These are phyloP conservation scores for Tiliacea citrago DNA, from an alignment of 2,888 invertebrate species.

Conservation along the genomic window DNA sequence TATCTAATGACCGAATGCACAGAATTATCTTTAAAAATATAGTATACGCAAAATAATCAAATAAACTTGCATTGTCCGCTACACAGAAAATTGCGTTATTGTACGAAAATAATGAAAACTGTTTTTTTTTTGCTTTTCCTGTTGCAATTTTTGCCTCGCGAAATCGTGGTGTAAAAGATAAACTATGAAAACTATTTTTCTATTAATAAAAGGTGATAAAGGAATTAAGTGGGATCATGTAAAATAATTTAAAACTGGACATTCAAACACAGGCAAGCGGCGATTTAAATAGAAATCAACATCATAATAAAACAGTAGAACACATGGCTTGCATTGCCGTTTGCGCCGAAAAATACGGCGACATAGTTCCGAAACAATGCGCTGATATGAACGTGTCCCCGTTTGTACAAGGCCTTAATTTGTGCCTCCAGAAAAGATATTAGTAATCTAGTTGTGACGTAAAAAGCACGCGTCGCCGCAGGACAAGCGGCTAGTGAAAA, in stretches of 20 bases:
- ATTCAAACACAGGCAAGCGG: background rate
- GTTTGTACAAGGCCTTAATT: conserved; percentile 12
- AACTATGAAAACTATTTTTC: too few species aligned
- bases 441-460: conserved; percentile 18
- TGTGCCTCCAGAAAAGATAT: conserved; percentile 23
- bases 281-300: too few species aligned
- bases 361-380: conserved; percentile 13
- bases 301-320: too few species aligned
- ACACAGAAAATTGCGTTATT: background rate
- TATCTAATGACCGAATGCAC: conserved; percentile 25
- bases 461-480: conserved; percentile 21
- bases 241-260: background rate
- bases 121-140: background rate
- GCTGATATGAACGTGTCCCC: background rate
- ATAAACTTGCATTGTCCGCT: background rate
- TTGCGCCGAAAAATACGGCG: background rate
- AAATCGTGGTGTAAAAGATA: too few species aligned
- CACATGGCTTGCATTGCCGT: background rate
- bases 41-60: background rate
- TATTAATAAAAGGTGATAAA: background rate
- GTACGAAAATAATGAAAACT: background rate
- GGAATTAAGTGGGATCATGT: too few species aligned
- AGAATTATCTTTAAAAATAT: background rate
- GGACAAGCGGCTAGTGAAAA: conserved; percentile 61
- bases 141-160: background rate